Conservation (phyloP, 2,113 vertebrate genomes). For the Coturnix japonica region DNA sequence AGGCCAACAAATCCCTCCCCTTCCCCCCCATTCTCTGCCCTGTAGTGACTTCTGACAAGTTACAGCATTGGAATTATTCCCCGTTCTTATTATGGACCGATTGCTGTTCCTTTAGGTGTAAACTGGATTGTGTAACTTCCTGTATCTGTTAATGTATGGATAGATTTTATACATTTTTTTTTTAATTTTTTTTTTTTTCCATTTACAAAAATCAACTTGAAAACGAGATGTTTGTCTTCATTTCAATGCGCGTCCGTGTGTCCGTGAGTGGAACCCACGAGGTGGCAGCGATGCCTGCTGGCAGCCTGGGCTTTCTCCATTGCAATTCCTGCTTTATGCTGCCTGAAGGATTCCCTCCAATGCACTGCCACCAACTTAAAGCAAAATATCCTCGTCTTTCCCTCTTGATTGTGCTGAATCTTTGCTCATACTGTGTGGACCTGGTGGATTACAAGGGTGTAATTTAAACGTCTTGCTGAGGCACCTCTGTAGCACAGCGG, state of each 20-base stretch:
- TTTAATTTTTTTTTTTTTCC: neutral
- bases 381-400: conserved; percentile 1
- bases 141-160: conserved; percentile 63
- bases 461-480: neutral
- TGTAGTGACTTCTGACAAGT: neutral
- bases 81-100: conserved; percentile 45
- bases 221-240: conserved; percentile 48
- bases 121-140: conserved; percentile 71
- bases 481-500: neutral
- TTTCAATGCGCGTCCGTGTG: neutral
- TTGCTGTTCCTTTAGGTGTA: conserved; percentile 42
- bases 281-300: fast-evolving
- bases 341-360: conserved; percentile 55
- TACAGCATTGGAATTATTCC: conserved; percentile 19
- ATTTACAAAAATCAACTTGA: conserved; percentile 67
- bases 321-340: conserved; percentile 25
- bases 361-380: conserved; percentile 47
- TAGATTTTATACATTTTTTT: conserved; percentile 53
- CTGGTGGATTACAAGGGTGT: conserved; percentile 35
- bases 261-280: neutral
- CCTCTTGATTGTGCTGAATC: neutral
- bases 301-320: neutral
- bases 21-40: conserved; percentile 3
- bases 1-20: neutral
- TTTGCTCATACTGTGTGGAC: neutral